Conservation (phyloP, 1,140 invertebrate species). For the Mactra quadrangularis region DNA sequence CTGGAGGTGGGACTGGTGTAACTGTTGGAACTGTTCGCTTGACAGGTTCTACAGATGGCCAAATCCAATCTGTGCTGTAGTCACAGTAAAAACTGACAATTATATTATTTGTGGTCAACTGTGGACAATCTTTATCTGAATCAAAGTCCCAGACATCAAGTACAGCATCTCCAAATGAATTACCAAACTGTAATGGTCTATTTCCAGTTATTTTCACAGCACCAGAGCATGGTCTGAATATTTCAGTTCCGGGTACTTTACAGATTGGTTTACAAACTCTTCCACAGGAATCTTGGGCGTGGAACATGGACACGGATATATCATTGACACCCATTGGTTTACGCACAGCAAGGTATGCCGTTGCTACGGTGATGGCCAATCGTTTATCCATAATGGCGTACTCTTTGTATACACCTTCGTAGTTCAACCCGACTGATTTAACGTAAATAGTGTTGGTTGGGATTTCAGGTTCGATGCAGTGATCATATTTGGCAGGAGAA, state of each 20-base stretch:
- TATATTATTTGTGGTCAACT: constrained; percentile 66
- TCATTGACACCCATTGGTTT: constrained; percentile 61
- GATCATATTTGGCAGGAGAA: constrained; percentile 60
- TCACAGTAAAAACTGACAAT: constrained; percentile 78
- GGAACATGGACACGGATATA: constrained; percentile 66
- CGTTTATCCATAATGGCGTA: constrained; percentile 77
- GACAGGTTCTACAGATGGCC: constrained; percentile 63
- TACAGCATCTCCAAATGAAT: constrained; percentile 72
- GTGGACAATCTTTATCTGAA: constrained; percentile 68
- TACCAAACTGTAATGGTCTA: constrained; percentile 67
- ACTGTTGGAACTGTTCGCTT: background rate
- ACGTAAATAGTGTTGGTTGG: constrained; percentile 72
- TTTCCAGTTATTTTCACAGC: constrained; percentile 66
- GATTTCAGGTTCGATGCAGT: constrained; percentile 49
- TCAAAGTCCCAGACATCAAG: constrained; percentile 72
- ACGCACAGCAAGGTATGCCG: constrained; percentile 74
- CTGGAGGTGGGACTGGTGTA: background rate
- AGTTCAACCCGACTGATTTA: constrained; percentile 75
- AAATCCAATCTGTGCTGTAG: constrained; percentile 73
- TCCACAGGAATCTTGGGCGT: constrained; percentile 77
- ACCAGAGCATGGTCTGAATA: constrained; percentile 72
- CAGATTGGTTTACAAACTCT: constrained; percentile 76
- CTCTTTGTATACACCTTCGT: constrained; percentile 78
- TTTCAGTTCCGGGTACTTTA: constrained; percentile 64
- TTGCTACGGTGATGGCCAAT: constrained; percentile 72